Percentiles rank a stretch among this genome's conserved stretches.
Evolutionary conservation across 2,113 vertebrate genomes (phyloP).

Genomic region (Callaeas wilsoni): DNA sequence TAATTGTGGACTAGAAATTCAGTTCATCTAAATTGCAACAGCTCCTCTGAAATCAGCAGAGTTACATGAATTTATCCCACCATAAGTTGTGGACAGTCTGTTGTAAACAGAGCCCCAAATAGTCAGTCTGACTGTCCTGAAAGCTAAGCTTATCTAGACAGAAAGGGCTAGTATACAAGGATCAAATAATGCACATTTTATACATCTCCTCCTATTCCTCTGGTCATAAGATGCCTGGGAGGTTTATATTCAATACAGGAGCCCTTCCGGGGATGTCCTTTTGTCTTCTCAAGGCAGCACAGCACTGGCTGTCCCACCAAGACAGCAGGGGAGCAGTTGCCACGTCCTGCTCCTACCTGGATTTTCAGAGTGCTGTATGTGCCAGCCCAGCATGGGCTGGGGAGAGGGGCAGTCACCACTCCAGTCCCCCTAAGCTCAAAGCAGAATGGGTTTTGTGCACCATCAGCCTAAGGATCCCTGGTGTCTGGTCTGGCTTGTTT

Average conservation of each 20-base stretch:
- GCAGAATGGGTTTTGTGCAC: not conserved
- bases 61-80: not conserved
- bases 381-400: not conserved
- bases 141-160: not conserved
- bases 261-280: conserved; percentile 5
- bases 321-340: not conserved
- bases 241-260: not conserved
- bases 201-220: not conserved
- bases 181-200: not conserved
- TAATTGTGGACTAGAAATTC: not conserved
- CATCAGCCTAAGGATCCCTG: not conserved
- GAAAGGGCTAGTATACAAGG: not conserved
- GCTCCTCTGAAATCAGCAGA: not conserved
- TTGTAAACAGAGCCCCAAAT: not conserved
- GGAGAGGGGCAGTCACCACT: not conserved
- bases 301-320: not conserved
- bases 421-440: not conserved
- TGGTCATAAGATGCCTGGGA: not conserved
- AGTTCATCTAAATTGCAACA: not conserved
- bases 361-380: not conserved
- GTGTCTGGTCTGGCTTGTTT: not conserved
- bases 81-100: not conserved
- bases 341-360: not conserved
- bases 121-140: not conserved
- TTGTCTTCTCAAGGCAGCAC: not conserved